Conservation (phyloP, 2,888 invertebrate genomes). For the Strigamia crassipes region DNA sequence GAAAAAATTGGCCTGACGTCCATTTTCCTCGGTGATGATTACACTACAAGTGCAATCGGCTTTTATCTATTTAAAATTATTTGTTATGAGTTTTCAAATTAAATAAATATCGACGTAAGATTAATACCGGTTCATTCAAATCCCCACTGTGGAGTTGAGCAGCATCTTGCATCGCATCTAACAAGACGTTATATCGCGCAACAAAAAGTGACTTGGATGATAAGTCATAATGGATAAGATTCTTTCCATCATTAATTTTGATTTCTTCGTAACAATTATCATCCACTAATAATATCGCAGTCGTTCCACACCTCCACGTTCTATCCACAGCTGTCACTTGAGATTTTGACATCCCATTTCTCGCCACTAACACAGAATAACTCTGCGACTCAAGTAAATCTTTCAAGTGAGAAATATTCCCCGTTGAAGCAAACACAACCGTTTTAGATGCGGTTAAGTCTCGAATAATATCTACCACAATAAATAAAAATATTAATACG, state of each 20-base stretch:
- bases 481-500: neutral
- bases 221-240: constrained; percentile 74
- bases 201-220: constrained; percentile 64
- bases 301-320: neutral
- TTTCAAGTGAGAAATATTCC: constrained; percentile 63
- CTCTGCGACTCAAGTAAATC: constrained; percentile 49
- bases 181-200: constrained; percentile 53
- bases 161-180: neutral
- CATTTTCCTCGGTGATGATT: neutral
- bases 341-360: neutral
- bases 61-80: neutral
- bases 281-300: constrained; percentile 67
- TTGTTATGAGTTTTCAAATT: neutral
- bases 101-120: neutral
- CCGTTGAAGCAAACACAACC: constrained; percentile 67
- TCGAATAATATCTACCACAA: neutral
- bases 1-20: neutral
- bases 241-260: constrained; percentile 68
- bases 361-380: neutral
- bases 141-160: neutral
- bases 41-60: neutral
- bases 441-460: constrained; percentile 56
- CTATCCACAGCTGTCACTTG: neutral
- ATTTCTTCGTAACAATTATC: constrained; percentile 70
- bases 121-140: neutral